Evolutionary conservation across 2,888 invertebrate species (phyloP), one percentile per base, ranked within the genome.

Genomic region (Drosophila ezoana): DNA sequence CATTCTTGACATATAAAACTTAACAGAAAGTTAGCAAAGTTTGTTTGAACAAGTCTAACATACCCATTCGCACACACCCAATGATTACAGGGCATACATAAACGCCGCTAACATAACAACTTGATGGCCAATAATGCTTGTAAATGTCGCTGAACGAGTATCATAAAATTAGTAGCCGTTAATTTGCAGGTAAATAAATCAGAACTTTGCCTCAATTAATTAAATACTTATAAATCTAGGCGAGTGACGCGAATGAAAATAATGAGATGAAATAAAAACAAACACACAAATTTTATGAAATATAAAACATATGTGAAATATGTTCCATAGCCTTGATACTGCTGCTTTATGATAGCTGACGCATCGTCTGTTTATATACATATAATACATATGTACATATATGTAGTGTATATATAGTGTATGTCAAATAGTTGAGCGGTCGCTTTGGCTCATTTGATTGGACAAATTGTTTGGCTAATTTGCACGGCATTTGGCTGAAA

Each of bases 381-480:
- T 33, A 13, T 33, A 14, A 18, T 18, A 2, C 2, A 18, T 18
- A 18, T 35, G 0, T 41, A 14, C 47, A 6, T 35, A 28, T 35
- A 41, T 35, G 28, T 18, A 37, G 40, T 23, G 14, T 40, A 23
- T 44, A 16, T 61, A 32, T 40, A 38, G 37, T 32, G 10, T 45
- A n/a, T 48, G 45, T 51, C 56, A 48, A 44, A 52, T 51, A 43
- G 41, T 43, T 40, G 35, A 33, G 44, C 41, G 43, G 43, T 68
- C 40, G 75, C 44, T 67, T 64, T 69, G 52, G 40, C 65, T 64
- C 41, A 64, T 74, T 69, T 64, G 66, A 60, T 66, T 83, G 71
- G 80, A 81, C 80, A 82, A 82, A 87, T 83, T 84, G 79, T 71
- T 73, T 73, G 76, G 87, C 68, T 87, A 83, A 83, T 87, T 83